A percentile compares a stretch with the other conserved stretches of the same genome.
Conservation (phyloP, 2,888 invertebrate genomes). For the Tipula vernalis region DNA sequence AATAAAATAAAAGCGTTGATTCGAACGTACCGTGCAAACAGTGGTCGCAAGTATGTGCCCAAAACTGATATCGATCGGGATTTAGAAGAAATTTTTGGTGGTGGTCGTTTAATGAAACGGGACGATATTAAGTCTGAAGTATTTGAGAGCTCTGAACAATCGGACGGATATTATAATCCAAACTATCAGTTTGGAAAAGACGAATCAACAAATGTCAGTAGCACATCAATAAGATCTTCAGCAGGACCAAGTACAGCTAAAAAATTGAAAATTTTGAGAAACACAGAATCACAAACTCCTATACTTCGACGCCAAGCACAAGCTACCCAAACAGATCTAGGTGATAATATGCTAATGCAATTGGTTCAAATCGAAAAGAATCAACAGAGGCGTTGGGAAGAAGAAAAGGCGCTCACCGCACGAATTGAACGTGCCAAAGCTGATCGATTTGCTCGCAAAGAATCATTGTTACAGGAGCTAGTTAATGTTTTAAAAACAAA, state of each 20-base stretch:
- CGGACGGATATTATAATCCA: background rate
- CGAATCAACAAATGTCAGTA: background rate
- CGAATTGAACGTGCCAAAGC: background rate
- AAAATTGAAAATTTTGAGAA: background rate
- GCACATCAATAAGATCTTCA: background rate
- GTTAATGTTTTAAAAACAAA: background rate
- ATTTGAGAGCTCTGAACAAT: background rate
- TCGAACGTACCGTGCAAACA: background rate
- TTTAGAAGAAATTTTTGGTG: background rate
- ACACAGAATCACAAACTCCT: background rate
- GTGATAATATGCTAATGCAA: background rate
- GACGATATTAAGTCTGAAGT: background rate
- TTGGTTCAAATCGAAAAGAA: background rate
- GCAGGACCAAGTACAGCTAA: background rate
- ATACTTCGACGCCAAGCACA: background rate
- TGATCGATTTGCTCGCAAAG: background rate
- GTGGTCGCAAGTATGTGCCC: background rate
- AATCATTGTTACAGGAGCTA: background rate
- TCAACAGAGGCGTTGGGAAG: background rate
- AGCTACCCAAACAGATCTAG: background rate
- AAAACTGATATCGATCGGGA: background rate
- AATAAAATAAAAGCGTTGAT: background rate
- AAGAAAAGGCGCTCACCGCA: background rate
- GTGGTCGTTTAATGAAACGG: background rate
- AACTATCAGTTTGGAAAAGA: background rate